These are phyloP conservation scores for Varroa destructor DNA, from an alignment of 1,140 invertebrate species.

Conservation along the genomic window DNA sequence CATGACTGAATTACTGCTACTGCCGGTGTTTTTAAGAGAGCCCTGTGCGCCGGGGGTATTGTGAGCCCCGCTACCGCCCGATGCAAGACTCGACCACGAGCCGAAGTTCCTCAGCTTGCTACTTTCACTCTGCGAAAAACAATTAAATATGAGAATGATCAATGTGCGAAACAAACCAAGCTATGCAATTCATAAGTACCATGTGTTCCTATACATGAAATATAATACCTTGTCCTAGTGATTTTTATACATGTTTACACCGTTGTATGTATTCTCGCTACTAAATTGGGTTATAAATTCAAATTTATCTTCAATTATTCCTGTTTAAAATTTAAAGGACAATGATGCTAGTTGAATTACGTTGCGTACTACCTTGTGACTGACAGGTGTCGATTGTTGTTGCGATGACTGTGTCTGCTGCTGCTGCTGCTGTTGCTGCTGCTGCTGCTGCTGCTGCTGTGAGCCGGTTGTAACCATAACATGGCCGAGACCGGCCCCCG, in stretches of 20 bases:
- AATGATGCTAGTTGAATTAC: too few relatives aligned
- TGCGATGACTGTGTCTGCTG: slow-evolving; percentile 31
- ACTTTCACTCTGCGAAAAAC: slow-evolving; percentile 34
- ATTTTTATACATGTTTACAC: too few relatives aligned
- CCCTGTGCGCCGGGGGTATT: slow-evolving; percentile 39
- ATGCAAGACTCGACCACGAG: slow-evolving; percentile 75
- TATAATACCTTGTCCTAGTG: too few relatives aligned
- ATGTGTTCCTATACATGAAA: too few relatives aligned
- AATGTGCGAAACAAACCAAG: not conserved
- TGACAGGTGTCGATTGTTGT: slow-evolving; percentile 26
- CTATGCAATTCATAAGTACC: too few relatives aligned
- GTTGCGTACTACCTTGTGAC: slow-evolving; percentile 32
- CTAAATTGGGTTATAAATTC: too few relatives aligned
- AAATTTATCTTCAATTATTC: too few relatives aligned
- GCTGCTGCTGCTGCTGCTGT: too few relatives aligned
- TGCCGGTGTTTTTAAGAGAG: slow-evolving; percentile 48
- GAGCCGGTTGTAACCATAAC: too few relatives aligned
- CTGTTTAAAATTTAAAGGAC: too few relatives aligned
- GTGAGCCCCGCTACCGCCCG: slow-evolving; percentile 44
- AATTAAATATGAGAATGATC: slow-evolving; percentile 1
- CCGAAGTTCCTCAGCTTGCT: slow-evolving; percentile 60
- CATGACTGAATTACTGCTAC: slow-evolving; percentile 22
- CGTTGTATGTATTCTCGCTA: too few relatives aligned
- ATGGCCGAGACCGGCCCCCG: too few relatives aligned
- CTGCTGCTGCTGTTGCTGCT: slow-evolving; percentile 31